Conservation (phyloP, 2,888 invertebrate species). For the Cheilosia urbana region DNA sequence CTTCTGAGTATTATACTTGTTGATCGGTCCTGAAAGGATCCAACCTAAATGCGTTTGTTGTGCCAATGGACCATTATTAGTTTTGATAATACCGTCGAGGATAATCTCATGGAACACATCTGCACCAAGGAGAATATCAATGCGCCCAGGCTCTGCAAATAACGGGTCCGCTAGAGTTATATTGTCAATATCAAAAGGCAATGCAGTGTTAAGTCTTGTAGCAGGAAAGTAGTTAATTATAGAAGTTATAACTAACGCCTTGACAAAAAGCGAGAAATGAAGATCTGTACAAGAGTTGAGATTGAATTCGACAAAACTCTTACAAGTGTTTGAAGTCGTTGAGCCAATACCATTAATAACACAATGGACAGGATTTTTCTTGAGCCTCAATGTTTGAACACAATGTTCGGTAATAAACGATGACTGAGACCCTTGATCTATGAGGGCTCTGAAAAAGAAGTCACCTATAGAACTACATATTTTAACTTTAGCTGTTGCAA, state of each 20-base stretch:
- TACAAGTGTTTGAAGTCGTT: not conserved
- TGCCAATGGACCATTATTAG: conserved; percentile 3
- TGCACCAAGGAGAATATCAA: no score
- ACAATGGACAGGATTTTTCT: not conserved
- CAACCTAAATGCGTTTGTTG: conserved; percentile 8
- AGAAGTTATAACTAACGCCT: conserved; percentile 20
- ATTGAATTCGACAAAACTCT: not conserved
- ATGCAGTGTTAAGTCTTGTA: not conserved
- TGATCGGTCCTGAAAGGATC: conserved; percentile 25
- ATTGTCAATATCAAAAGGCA: not conserved
- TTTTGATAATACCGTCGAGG: conserved; percentile 22
- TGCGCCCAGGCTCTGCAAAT: not conserved
- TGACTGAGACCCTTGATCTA: not conserved
- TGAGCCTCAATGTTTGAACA: not conserved
- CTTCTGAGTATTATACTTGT: not conserved
- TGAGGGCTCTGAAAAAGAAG: not conserved
- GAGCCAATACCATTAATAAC: conserved; percentile 11
- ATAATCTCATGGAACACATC: conserved; percentile 29
- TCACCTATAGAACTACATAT: not conserved
- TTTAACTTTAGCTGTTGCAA: conserved; percentile 15
- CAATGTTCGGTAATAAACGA: not conserved
- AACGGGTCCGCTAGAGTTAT: not conserved
- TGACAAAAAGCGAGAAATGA: not conserved
- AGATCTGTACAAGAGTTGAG: not conserved
- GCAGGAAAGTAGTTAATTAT: conserved; percentile 19